Evolutionary conservation across 2,797 vertebrate genomes (phyloP).

Genomic region (Merluccius polli): DNA sequence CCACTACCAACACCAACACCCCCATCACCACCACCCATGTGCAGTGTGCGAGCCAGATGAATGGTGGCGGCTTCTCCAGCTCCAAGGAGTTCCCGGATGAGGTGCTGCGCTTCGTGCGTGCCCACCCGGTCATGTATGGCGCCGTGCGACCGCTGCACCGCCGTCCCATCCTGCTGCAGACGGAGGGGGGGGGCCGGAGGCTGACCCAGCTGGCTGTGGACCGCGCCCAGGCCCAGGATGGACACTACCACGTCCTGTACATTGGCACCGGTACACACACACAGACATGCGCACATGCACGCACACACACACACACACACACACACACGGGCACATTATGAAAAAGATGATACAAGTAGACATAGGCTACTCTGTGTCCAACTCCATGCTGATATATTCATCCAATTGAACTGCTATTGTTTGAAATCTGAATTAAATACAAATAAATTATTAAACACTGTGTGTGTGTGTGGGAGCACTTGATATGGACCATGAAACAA

Average conservation of each 20-base stretch:
- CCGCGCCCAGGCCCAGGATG: constrained; percentile 93
- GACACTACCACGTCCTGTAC: constrained; percentile 94
- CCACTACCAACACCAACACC: background rate
- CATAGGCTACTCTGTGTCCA: background rate
- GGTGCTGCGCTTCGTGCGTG: constrained; percentile 86
- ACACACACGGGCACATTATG: background rate
- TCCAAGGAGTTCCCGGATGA: constrained; percentile 96
- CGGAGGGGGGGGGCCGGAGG: constrained; percentile 80
- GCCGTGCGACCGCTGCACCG: constrained; percentile 84
- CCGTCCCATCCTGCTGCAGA: constrained; percentile 86
- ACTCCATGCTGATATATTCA: background rate
- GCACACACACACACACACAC: constrained; percentile 1
- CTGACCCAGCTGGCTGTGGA: constrained; percentile 93
- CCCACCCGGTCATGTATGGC: constrained; percentile 90
- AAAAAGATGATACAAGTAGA: background rate
- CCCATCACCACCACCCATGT: background rate
- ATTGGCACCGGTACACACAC: constrained; percentile 82
- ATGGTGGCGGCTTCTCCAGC: constrained; percentile 82
- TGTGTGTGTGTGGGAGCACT: background rate
- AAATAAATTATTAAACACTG: background rate
- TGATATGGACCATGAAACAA: background rate
- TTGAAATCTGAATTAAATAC: background rate
- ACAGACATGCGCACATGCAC: background rate
- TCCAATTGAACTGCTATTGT: background rate
- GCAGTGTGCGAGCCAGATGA: constrained; percentile 96